Base-by-base conservation (phyloP, 2,797 vertebrate genomes). In the Anabas testudineus region DNA sequence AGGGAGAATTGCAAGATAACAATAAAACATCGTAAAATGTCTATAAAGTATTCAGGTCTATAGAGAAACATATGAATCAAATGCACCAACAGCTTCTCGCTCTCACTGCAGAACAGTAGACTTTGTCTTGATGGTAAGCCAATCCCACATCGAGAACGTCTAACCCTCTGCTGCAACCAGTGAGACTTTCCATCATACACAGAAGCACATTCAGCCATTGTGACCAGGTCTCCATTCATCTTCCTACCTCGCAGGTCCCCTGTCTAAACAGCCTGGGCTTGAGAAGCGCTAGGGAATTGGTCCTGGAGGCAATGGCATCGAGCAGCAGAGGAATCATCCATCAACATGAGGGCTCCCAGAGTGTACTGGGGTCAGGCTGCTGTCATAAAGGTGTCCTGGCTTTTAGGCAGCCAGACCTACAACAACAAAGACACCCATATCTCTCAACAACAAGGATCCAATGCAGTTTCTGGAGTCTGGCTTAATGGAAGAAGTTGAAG, bases 351-450 rank as follows among this genome's bases (percentile, higher is more conserved):
- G 52, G 61, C 76, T 85, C 70, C 71, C 63, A 75, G 80, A 78
- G 83, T 53, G 65, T 70, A 37, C 80, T 8, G 26, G 77, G 81
- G 85, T 80, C 75, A 75, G 67, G 18, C 73, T 36, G 75, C 87
- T 81, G 59, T 91, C 90, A 82, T 84, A 86, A 83, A 90, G 71
- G 87, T 86, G 83, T 87, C 87, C 85, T 51, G 69, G 80, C 68
- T 21, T 64, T 82, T 78, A 79, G 74, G 85, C 85, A 54, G 65
- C 34, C 21, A 14, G 67, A 63, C 47, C 66, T 49, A 18, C 36
- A 53, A 77, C 79, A 83, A 81, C 84, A 85, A 87, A 87, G 84
- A 78, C 71, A 55, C 72, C 64, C 58, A 54, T 63, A 63, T 83
- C 63, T 86, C 79, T 68, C 15, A 15, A 59, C 28, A 37, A 5